phyloP scores from a whole-genome alignment of 1,140 invertebrate species.

The Drosophila ficusphila region DNA sequence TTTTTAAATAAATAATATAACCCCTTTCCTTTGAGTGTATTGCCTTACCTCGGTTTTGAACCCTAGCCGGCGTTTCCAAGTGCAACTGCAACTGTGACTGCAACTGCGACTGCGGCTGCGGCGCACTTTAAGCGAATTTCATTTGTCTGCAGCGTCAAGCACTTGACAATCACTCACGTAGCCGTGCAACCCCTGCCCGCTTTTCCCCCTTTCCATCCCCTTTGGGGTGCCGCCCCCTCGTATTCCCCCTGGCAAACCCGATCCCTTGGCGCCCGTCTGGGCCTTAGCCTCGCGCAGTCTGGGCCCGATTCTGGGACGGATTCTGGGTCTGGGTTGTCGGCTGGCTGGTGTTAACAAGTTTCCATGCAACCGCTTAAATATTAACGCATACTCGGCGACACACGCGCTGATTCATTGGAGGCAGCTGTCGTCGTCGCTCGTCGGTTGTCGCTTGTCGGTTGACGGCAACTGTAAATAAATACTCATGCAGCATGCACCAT shows the following conservation, averaged over 20 bases:
- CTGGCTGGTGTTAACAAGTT: constrained; percentile 74
- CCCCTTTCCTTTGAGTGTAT: neutral
- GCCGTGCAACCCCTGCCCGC: constrained; percentile 64
- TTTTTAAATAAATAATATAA: neutral
- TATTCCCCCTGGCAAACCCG: neutral
- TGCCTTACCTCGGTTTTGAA: constrained; percentile 7
- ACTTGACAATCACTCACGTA: constrained; percentile 82
- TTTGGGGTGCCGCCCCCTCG: neutral
- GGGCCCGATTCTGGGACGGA: constrained; percentile 21
- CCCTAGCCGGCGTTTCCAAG: constrained; percentile 9
- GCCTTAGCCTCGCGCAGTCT: constrained; percentile 21
- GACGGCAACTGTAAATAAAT: constrained; percentile 79
- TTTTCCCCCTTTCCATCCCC: neutral
- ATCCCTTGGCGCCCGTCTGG: constrained; percentile 58
- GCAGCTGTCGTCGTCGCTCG: constrained; percentile 47
- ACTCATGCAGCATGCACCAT: constrained; percentile 80
- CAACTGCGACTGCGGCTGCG: constrained; percentile 41
- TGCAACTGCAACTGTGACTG: constrained; percentile 29
- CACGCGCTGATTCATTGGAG: constrained; percentile 29
- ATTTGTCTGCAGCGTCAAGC: constrained; percentile 82
- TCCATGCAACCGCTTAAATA: constrained; percentile 80
- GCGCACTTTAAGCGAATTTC: constrained; percentile 80
- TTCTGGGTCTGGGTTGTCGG: constrained; percentile 27
- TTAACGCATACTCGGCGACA: constrained; percentile 63
- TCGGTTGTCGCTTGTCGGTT: no score